phyloP scores from a whole-genome alignment of 2,797 vertebrate species.

The Uromys caudimaculatus region DNA sequence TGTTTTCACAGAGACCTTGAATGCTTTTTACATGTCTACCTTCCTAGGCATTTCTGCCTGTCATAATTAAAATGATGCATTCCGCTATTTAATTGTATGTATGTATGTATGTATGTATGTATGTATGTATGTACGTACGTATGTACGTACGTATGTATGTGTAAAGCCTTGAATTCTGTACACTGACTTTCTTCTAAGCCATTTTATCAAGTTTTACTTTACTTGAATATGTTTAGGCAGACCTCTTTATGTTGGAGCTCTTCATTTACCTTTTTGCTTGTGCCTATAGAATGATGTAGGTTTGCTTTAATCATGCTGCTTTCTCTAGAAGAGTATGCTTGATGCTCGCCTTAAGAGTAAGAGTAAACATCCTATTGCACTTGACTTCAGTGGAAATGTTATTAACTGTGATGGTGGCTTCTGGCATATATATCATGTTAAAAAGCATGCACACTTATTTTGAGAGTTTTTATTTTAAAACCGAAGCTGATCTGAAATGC shows the following conservation, averaged over 20 bases:
- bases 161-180: neutral
- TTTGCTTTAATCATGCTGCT: conserved; percentile 1
- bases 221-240: neutral
- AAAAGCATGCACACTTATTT: neutral
- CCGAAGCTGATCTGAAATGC: conserved; percentile 23
- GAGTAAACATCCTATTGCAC: neutral
- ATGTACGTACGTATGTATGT: neutral
- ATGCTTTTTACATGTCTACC: conserved; percentile 12
- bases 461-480: conserved; percentile 45
- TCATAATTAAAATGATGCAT: neutral
- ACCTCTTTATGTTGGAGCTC: neutral
- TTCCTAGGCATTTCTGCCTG: neutral
- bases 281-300: neutral
- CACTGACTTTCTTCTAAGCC: neutral
- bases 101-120: neutral
- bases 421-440: neutral
- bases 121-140: neutral
- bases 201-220: conserved; percentile 32
- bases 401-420: neutral
- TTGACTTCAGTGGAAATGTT: neutral
- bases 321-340: neutral
- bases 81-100: neutral
- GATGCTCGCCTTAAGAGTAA: neutral
- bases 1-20: neutral
- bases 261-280: conserved; percentile 7